Base-by-base conservation (phyloP, 2,888 invertebrate genomes). In the Catonia carolina region DNA sequence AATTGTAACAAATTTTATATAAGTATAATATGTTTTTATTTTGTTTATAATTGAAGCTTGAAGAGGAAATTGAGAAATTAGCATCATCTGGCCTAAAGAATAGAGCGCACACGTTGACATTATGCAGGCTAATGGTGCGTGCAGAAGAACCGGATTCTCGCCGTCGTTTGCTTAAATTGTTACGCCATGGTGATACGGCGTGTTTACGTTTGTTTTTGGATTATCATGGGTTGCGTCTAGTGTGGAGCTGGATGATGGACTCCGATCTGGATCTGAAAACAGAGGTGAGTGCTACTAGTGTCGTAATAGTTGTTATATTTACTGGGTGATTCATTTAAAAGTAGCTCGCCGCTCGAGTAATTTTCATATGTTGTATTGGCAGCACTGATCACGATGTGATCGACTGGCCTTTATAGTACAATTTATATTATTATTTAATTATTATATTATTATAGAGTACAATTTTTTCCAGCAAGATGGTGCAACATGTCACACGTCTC, bases 121-220 rank as follows among this genome's bases (percentile, higher is more conserved):
- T 97, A 47, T 90, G 91, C 64, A 84, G 97, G 56, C 80, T 95
- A 56, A 93, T 97, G 84, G 92, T 97, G 17, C 82, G 96, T 7
- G 93, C 92, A 1, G 91, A 94, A 75, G 84, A 89, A 60, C 76
- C 83, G 2, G 81, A 83, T 62, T 86, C 90, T 47, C 81, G 93
- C 61, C 66, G 72, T 33, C 81, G 86, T 57, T 74, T 97, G 3
- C 75, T 97, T 62, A 78, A 85, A 12, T 78, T 96, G 36, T 77
- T 97, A 58, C 81, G 88, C 56, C 82, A 81, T 59, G 89, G 89
- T 0, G 90, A 89, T 70, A 75, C 87, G 66, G 86, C 91, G 0
- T 92, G 91, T 69, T 79, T 89, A 8, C 76, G 92, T 14, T 78
- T 96, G 60, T 96, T 97, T 75, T 79, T 93, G 55, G 92, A 92